Conservation (phyloP, 2,113 vertebrate species). For the Coturnix japonica region DNA sequence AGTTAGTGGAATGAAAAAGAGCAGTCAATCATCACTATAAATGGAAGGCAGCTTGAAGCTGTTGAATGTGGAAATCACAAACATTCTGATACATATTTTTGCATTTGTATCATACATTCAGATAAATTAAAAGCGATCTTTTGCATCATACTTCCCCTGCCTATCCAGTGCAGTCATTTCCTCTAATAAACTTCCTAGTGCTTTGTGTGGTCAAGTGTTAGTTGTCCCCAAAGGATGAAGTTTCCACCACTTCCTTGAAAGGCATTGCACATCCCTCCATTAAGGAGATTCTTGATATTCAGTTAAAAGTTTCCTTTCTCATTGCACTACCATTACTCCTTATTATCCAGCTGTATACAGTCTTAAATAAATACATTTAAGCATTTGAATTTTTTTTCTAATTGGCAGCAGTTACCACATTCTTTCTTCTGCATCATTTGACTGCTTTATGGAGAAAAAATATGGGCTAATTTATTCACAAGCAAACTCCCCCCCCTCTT, state of each 20-base stretch:
- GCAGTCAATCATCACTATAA: not conserved
- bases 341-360: not conserved
- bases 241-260: slow-evolving; percentile 46
- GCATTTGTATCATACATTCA: slow-evolving; percentile 18
- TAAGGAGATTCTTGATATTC: not conserved
- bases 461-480: not conserved
- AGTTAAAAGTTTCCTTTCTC: slow-evolving; percentile 21
- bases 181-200: slow-evolving; percentile 46
- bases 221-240: slow-evolving; percentile 28
- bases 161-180: slow-evolving; percentile 49
- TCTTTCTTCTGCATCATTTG: not conserved
- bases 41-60: not conserved
- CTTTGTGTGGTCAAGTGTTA: slow-evolving; percentile 58
- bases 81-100: slow-evolving; percentile 58
- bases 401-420: fast-evolving
- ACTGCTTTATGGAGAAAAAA: not conserved
- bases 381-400: not conserved
- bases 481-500: not conserved
- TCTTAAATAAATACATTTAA: not conserved
- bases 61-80: slow-evolving; percentile 32
- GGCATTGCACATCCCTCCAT: slow-evolving; percentile 12
- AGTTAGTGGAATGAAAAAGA: not conserved
- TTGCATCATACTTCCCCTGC: not conserved
- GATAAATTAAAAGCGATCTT: slow-evolving; percentile 56
- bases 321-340: not conserved